Base-by-base conservation (phyloP, 2,888 invertebrate species). In the Ichneumon xanthorius region DNA sequence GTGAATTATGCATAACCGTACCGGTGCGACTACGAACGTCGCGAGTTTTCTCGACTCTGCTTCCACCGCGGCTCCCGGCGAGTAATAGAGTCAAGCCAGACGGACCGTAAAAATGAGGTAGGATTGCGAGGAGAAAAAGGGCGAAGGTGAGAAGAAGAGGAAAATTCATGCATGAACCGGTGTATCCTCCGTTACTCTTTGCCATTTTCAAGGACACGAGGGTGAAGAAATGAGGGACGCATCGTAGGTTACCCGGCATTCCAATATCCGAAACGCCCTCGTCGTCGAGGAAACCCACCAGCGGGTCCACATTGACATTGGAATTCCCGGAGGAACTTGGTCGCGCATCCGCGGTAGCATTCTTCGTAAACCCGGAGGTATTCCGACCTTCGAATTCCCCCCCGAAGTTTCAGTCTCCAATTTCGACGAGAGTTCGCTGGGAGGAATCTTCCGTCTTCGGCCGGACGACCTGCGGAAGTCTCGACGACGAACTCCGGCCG, bases 201-300 rank as follows among this genome's bases (percentile, higher is more conserved):
- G 9, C 9, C 40, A n/a, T 33, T 53, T 72, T 65, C 70, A 71
- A 76, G 71, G 76, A 45, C 53, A n/a, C 33, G 11, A 9, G 37
- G 53, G 55, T 3, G 65, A 65, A n/a, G 40, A 26, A 58, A 80
- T 30, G 40, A 26, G 58, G 40, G 26, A 26, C 50, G 53, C 65
- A 71, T 81, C 70, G 48, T 65, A 65, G 76, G 63, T 53, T 58
- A 82, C 77, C 65, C 63, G 65, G 77, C 55, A 72, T 77, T 82
- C 76, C 77, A 71, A 72, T 72, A 77, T 72, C 65, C 33, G 45
- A 58, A 72, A 9, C 37, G 55, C 61, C 45, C 22, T 19, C 73
- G 1, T n/a, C 40, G 45, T 30, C 50, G 26, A 30, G 30, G 63
- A 67, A 11, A n/a, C 45, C 45, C 70, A 19, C 30, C 19, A 9